Conservation (phyloP, 2,797 vertebrate species). For the Labroides dimidiatus region DNA sequence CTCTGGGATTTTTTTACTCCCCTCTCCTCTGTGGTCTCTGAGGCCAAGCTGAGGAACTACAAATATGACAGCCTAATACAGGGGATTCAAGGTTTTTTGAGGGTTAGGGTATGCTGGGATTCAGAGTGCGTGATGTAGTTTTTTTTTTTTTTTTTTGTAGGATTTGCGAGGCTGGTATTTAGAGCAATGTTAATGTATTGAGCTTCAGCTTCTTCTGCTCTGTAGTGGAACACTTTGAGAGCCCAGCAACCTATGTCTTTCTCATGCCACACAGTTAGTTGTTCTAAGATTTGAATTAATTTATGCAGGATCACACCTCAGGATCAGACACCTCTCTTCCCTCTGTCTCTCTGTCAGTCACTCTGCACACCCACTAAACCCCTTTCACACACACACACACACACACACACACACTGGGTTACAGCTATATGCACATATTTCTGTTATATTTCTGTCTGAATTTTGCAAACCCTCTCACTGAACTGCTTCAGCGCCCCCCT, state of each 20-base stretch:
- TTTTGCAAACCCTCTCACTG: constrained; percentile 39
- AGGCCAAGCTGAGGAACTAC: constrained; percentile 69
- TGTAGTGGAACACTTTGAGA: constrained; percentile 42
- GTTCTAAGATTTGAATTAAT: constrained; percentile 19
- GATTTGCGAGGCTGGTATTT: constrained; percentile 43
- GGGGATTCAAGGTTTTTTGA: constrained; percentile 40
- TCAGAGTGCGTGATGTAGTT: constrained; percentile 42
- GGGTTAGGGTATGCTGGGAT: constrained; percentile 56
- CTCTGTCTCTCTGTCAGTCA: constrained; percentile 30
- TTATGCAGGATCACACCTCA: constrained; percentile 17
- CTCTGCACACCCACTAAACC: constrained; percentile 52
- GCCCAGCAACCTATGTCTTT: constrained; percentile 37
- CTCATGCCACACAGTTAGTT: constrained; percentile 26
- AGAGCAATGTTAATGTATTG: constrained; percentile 14
- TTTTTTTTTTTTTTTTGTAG: too few species aligned
- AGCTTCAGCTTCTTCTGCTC: constrained; percentile 39
- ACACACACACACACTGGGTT: constrained; percentile 27
- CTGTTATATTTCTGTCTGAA: constrained; percentile 37
- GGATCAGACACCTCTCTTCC: constrained; percentile 6
- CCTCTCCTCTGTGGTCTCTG: constrained; percentile 61
- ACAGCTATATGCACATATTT: constrained; percentile 41
- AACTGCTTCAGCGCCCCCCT: constrained; percentile 48
- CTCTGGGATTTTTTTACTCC: constrained; percentile 58
- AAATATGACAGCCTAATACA: constrained; percentile 64
- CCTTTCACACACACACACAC: neutral